Conservation (phyloP, 30 jellyfish, hydroid and myxozoan genomes). For the Clytia hemisphaerica region DNA sequence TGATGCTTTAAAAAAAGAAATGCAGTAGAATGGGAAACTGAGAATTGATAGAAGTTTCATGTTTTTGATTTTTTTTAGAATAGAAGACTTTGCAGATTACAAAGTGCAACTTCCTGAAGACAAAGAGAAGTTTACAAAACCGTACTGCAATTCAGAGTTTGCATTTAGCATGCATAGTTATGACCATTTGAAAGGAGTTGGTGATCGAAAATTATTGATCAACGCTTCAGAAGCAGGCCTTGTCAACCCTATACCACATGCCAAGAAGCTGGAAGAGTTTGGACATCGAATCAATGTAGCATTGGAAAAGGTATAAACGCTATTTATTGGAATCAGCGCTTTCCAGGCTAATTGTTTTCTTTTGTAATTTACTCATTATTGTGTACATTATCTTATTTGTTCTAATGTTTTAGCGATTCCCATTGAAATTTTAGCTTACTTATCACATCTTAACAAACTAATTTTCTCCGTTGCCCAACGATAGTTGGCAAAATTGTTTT, state of each 20-base stretch:
- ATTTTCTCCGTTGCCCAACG: no score
- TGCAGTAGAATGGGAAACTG: no score
- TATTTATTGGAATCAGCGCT: no score
- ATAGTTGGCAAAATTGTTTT: no score
- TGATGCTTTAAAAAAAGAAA: no score
- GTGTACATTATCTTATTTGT: no score
- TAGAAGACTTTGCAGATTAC: slow-evolving; percentile 44
- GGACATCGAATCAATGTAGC: slow-evolving; percentile 59
- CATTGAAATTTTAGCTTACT: no score
- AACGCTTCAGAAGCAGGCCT: slow-evolving; percentile 70
- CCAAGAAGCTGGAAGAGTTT: slow-evolving; percentile 50
- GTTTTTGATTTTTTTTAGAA: slow-evolving; percentile 26
- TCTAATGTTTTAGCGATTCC: no score
- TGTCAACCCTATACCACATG: slow-evolving; percentile 54
- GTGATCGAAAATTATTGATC: slow-evolving; percentile 35
- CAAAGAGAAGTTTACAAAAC: slow-evolving; percentile 45
- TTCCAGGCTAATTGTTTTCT: no score
- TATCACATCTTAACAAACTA: no score
- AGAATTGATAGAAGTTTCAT: neutral
- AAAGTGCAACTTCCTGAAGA: slow-evolving; percentile 15
- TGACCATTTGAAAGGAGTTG: slow-evolving; percentile 87
- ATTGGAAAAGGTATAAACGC: slow-evolving; percentile 74
- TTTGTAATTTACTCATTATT: no score
- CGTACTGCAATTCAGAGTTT: slow-evolving; percentile 59
- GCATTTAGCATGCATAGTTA: slow-evolving; percentile 80